These are phyloP conservation scores for Leucophenga maculata DNA, from an alignment of 2,888 invertebrate genomes.

Conservation along the genomic window DNA sequence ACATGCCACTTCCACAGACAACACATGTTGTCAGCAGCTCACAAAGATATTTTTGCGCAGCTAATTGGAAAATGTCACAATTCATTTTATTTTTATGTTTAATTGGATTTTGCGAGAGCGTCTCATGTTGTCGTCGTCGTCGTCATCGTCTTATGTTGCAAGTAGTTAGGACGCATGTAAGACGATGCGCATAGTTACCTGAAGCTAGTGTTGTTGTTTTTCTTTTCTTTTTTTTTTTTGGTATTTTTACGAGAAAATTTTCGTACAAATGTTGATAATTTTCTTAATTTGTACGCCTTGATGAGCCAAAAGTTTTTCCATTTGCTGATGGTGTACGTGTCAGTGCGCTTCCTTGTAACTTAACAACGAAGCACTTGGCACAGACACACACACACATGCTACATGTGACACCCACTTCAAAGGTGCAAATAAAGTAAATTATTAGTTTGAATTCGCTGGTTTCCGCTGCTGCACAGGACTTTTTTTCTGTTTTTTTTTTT, in stretches of 20 bases:
- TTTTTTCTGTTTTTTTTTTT: constrained; percentile 3
- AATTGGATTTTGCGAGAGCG: constrained; percentile 55
- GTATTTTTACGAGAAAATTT: background rate
- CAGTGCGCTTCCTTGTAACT: background rate
- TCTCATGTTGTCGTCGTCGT: no score
- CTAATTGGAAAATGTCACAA: constrained; percentile 64
- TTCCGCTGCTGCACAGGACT: constrained; percentile 17
- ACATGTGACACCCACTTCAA: constrained; percentile 46
- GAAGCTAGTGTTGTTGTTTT: constrained; percentile 38
- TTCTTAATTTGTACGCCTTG: constrained; percentile 60
- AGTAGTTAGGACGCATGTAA: background rate
- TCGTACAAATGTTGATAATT: constrained; percentile 49
- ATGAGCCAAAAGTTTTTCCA: constrained; percentile 59
- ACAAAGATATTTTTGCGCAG: constrained; percentile 50
- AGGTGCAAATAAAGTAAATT: constrained; percentile 65
- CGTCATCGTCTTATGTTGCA: no score
- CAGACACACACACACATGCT: no score
- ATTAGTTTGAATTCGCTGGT: constrained; percentile 52
- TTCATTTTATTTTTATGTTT: constrained; percentile 64
- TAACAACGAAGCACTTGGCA: constrained; percentile 26
- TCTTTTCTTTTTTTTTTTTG: no score
- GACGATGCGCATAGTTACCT: constrained; percentile 46
- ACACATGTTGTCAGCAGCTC: constrained; percentile 61
- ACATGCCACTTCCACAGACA: no score
- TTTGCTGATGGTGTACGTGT: constrained; percentile 30